Base-by-base conservation (phyloP, 1,140 invertebrate genomes). In the Zaprionus capensis region DNA sequence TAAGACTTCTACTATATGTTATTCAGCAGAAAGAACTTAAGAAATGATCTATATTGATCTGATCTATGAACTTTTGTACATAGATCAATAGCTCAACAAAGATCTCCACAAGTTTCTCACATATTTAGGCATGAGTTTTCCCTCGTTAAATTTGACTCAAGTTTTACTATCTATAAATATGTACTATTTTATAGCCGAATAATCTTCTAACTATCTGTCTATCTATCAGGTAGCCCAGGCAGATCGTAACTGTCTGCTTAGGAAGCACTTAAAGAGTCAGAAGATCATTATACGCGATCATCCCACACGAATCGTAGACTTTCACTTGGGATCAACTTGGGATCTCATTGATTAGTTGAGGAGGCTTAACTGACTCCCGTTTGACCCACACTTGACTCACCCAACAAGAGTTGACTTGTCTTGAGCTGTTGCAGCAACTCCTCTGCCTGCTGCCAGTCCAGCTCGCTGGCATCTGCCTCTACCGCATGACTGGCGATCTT, bases 351-450 rank as follows among this genome's bases (percentile, higher is more conserved):
- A 17, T 7, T 46, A 9, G 5, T 46, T 22, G 20, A 2, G 2
- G 15, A 6, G 38, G 38, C 4, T 41, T 17, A 44, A 5, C 41
- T 17, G 41, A 9, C 41, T 46, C 11, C 46, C 3, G 20, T n/a
- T 24, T 51, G 46, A 51, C 46, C 46, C 20, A n/a, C 15, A 7
- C 20, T 20, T 14, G 17, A 87, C 91, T 92, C 84, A 95, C 94
- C 94, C 84, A 95, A 93, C 77, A 91, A 93, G 38, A 93, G 88
- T 81, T 94, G 95, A 81, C 94, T 94, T 44, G 94, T 93, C 57
- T 94, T 94, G 5, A 96, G 91, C 76, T 95, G 94, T 41, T 93
- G 74, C 7, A 95, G 82, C n/a, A 94, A 93, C 38, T 94, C 92
- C 41, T 95, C 93, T 15, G 86, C 81, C 20, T 94, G 95, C 11